Evolutionary conservation across 2,113 vertebrate species (phyloP).

Genomic region (Tachysurus vachellii): DNA sequence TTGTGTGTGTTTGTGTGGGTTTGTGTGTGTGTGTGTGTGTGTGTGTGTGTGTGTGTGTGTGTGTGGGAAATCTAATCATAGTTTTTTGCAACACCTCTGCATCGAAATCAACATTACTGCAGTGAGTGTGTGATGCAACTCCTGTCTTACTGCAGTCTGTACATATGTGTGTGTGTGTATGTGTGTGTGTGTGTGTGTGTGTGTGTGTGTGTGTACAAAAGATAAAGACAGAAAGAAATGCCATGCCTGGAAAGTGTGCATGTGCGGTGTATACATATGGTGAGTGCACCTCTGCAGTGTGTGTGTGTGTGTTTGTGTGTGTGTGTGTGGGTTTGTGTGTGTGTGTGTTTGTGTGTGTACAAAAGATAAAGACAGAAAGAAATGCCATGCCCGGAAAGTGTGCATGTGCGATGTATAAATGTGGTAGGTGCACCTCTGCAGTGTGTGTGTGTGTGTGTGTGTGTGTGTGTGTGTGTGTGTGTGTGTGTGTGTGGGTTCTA

Average conservation of each 20-base stretch:
- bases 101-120: conserved; percentile 22
- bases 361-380: conserved; percentile 8
- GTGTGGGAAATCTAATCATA: conserved; percentile 25
- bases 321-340: conserved; percentile 3
- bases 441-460: neutral
- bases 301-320: conserved; percentile 24
- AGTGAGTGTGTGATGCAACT: conserved; percentile 21
- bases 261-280: conserved; percentile 34
- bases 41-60: conserved; percentile 7
- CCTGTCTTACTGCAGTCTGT: conserved; percentile 1
- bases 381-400: neutral
- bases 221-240: conserved; percentile 3
- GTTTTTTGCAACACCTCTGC: conserved; percentile 33
- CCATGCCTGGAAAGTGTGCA: neutral
- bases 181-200: neutral
- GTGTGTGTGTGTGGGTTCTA: neutral
- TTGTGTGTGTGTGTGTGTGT: neutral
- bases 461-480: neutral
- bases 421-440: conserved; percentile 40
- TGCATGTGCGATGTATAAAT: conserved; percentile 32
- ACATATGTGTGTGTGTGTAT: conserved; percentile 29
- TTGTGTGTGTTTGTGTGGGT: neutral
- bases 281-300: conserved; percentile 42
- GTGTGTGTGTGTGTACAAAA: neutral
- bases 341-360: neutral